phyloP scores from a whole-genome alignment of 2,888 invertebrate species.

The Himalopsyche kuldschensis region DNA sequence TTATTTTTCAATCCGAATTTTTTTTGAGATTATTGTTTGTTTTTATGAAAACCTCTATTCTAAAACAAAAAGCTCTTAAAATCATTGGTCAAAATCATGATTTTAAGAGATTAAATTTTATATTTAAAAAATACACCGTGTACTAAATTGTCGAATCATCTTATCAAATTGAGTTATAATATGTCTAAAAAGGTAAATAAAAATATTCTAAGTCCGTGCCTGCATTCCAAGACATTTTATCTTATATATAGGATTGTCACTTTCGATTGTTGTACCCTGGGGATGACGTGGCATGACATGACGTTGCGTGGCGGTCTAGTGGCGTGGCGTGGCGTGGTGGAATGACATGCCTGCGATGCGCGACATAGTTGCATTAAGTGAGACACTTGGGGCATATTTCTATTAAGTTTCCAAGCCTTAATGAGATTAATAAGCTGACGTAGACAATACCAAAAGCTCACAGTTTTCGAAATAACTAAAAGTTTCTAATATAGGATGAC shows the following conservation, averaged over 20 bases:
- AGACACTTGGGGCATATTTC: not conserved
- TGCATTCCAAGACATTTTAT: slow-evolving; percentile 10
- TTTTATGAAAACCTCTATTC: no score
- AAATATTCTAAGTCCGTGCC: not conserved
- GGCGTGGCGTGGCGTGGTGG: not conserved
- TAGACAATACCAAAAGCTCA: not conserved
- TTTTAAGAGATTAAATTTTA: no score
- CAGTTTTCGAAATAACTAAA: no score
- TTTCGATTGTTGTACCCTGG: slow-evolving; percentile 14
- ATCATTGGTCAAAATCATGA: no score
- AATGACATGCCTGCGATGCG: not conserved
- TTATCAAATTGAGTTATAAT: no score
- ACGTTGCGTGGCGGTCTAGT: not conserved
- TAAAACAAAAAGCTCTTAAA: no score
- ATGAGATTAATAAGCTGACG: not conserved
- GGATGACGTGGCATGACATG: not conserved
- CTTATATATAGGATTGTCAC: slow-evolving; percentile 18
- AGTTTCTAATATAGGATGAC: no score
- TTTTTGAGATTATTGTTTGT: no score
- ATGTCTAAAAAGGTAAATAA: not conserved
- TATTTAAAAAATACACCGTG: no score
- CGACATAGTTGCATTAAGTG: not conserved
- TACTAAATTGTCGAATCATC: no score
- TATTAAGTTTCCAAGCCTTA: not conserved
- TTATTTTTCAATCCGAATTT: no score